These are phyloP conservation scores for Teleopsis dalmanni DNA, from an alignment of 1,140 invertebrate species.

Conservation along the genomic window DNA sequence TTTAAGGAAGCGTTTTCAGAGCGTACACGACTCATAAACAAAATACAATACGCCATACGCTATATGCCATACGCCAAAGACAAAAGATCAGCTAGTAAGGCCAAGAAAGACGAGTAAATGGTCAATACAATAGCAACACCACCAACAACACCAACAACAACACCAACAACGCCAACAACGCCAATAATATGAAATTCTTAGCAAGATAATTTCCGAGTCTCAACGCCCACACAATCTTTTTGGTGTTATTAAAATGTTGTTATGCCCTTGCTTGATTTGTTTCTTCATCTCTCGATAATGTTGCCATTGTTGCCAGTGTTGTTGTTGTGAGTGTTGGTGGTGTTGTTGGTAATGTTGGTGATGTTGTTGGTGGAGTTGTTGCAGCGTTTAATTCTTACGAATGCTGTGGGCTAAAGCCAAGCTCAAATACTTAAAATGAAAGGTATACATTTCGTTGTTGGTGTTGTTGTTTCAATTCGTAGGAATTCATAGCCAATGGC, in stretches of 20 bases:
- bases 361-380: neutral
- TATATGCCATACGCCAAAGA: no score
- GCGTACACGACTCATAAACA: no score
- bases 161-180: neutral
- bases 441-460: no score
- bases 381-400: slow-evolving; percentile 4
- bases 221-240: slow-evolving; percentile 8
- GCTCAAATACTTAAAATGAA: no score
- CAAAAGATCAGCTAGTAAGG: no score
- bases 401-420: slow-evolving; percentile 8
- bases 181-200: neutral
- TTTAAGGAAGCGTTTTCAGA: no score
- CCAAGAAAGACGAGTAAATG: no score
- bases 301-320: slow-evolving; percentile 9
- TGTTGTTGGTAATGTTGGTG: slow-evolving; percentile 5
- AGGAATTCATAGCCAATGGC: no score
- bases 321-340: neutral
- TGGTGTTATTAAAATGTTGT: slow-evolving; percentile 8
- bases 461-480: no score
- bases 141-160: no score
- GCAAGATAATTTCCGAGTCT: slow-evolving; percentile 8
- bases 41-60: no score
- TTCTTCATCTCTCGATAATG: neutral
- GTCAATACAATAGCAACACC: no score
- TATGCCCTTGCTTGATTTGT: neutral